Base-by-base conservation (phyloP, 2,888 invertebrate genomes). In the Meliscaeva auricollis region DNA sequence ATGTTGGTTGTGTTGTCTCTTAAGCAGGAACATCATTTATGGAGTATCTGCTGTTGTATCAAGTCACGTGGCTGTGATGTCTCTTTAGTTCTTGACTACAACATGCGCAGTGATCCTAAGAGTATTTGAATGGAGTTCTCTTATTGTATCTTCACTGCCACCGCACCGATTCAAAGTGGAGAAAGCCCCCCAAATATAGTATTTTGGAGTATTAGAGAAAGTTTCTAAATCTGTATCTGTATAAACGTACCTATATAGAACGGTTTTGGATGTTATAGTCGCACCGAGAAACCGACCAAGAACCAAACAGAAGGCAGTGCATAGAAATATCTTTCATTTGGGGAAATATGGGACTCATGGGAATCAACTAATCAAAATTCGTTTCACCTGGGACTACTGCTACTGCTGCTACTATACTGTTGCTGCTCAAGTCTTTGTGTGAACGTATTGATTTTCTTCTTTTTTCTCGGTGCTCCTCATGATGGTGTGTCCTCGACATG, bases 311-410 rank as follows among this genome's bases (percentile, higher is more conserved):
- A 82, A 85, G 82, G 78, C 84, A 82, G 83, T 73, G 87, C 76
- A 84, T 84, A 82, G 83, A 87, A 87, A 75, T 80, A 87, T 84
- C 75, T 87, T 87, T 82, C 80, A 81, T 81, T 78, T 81, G 88
- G 89, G 91, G 90, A 91, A 91, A 91, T 91, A 92, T 92, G 91
- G 90, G 89, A 89, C 92, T 89, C 91, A 83, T 85, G 92, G 90
- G 92, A 90, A 89, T 91, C 89, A 91, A 91, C 91, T 92, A 92
- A 92, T 92, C 92, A 92, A 91, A 92, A 92, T 91, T 91, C 90
- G 90, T 89, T 89, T 89, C 91, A 90, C 90, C 90, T 90, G 91
- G 91, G 92, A 90, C 89, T 75, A 87, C 64, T 88, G 87, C 82
- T 87, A 69, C 82, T 70, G 76, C 75, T 50, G 2, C 48, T 88